These are phyloP conservation scores for Holothuria glaberrima DNA, from an alignment of 35 echinoderm and acorn worm species.

Conservation along the genomic window DNA sequence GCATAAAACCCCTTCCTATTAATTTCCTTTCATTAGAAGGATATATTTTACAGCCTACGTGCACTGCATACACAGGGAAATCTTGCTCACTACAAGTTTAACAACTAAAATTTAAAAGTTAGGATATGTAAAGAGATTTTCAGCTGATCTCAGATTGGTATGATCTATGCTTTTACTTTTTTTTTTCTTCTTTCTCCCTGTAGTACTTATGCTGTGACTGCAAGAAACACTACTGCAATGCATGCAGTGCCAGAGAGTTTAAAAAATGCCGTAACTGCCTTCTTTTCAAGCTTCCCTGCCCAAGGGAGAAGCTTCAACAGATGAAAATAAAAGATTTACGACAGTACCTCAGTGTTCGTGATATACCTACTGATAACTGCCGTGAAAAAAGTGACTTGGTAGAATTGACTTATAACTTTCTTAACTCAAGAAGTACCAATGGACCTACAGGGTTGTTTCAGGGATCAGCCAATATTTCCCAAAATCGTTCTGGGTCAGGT, in stretches of 20 bases:
- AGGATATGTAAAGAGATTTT: neutral
- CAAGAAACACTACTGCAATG: constrained; percentile 61
- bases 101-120: neutral
- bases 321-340: constrained; percentile 54
- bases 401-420: constrained; percentile 17
- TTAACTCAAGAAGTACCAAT: constrained; percentile 46
- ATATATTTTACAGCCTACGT: too few relatives aligned
- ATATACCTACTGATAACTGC: constrained; percentile 41
- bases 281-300: constrained; percentile 36
- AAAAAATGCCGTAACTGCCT: constrained; percentile 55
- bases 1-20: too few relatives aligned
- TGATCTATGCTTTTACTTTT: neutral
- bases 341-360: constrained; percentile 40
- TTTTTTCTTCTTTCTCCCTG: neutral
- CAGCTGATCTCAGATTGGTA: neutral
- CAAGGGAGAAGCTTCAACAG: neutral
- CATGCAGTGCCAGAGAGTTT: constrained; percentile 48
- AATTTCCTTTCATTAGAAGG: too few relatives aligned
- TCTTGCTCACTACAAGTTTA: neutral
- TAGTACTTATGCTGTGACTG: constrained; percentile 58
- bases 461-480: constrained; percentile 43
- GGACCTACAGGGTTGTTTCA: constrained; percentile 41
- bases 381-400: constrained; percentile 48
- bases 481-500: constrained; percentile 44
- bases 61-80: neutral